Base-by-base conservation (phyloP, 2,113 vertebrate genomes). In the Podarcis cretensis region DNA sequence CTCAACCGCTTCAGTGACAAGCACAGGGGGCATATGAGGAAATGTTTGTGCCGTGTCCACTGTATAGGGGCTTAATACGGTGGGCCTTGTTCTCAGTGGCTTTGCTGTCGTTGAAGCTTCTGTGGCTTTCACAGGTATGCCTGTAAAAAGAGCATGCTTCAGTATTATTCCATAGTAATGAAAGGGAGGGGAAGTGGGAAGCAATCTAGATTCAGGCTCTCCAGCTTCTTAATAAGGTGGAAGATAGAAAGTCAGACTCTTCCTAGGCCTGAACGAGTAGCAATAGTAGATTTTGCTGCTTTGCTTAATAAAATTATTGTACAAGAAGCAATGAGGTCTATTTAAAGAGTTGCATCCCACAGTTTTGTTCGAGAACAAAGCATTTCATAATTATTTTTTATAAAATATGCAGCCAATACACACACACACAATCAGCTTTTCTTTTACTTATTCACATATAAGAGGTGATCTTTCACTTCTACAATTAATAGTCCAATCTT, bases 71-170 rank as follows among this genome's bases (percentile, higher is more conserved):
- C 65, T 74, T 76, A 93, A 73, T 16, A 74, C 3, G 9, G 93
- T 87, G 85, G 92, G 85, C 16, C 91, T 88, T 71, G 82, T 86
- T 76, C 57, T 89, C 57, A 25, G 91, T 91, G 90, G 91, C 73
- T 95, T 91, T 65, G 96, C 97, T 43, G 95, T 96, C 94, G 0
- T 87, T 94, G 95, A 95, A 96, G 95, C 81, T 88, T 96, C 96
- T 83, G 94, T 97, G 71, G 98, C 95, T 35, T 96, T 96, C 89
- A 98, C 93, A 66, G 94, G 96, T 84, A 98, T 94, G 48, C 98
- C 98, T 98, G 89, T 74, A 92, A 94, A 87, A 0, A 83, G 89
- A 80, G 25, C 5, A 59, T 63, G 59, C 5, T 57, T 30, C 90
- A 89, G 3, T 87, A 25, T 74, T 40, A 81, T 91, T 89, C 32